Base-by-base conservation (phyloP, 2,888 invertebrate species). In the Machimus atricapillus region DNA sequence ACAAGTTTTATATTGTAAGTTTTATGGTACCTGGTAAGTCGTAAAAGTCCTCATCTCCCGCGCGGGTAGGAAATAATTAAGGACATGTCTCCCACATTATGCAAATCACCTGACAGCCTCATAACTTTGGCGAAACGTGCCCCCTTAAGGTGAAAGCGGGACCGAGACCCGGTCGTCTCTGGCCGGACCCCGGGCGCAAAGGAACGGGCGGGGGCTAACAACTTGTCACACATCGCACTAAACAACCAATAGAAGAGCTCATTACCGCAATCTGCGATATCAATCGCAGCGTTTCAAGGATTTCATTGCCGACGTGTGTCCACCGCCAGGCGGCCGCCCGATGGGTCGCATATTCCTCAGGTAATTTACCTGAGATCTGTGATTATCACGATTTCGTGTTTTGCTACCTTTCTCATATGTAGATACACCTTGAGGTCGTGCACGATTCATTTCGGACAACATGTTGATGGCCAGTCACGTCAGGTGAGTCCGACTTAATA, bases 21-120 rank as follows among this genome's bases (percentile, higher is more conserved):
- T 66, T 66, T 66, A 66, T 66, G 66, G 9, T 66, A 27, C 66
- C 66, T 66, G 66, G 66, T 66, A 66, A 66, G 74, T 85, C 85
- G 43, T 74, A 85, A 74, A 85, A 85, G 40, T 74, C 73, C 31
- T 85, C 85, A 85, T 85, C 73, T 85, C 34, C 34, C 37, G 46
- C 73, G 34, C 85, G 66, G 27, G 23, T 43, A 88, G 88, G 88
- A 88, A 87, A 86, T 85, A 88, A 88, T 88, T 87, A 88, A 87
- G 88, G 87, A 87, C 88, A 87, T 85, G 88, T 83, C 88, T 88
- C 88, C 79, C 87, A 85, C 87, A 88, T 88, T 88, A 88, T 88
- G 88, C 86, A 88, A 88, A 88, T 88, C 85, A 88, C 78, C 85
- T 85, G 85, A 40, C 85, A 85, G 85, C 31, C 74, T 73, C 74